Evolutionary conservation across 2,797 vertebrate genomes (phyloP).

Genomic region (Sebastes vulpes): DNA sequence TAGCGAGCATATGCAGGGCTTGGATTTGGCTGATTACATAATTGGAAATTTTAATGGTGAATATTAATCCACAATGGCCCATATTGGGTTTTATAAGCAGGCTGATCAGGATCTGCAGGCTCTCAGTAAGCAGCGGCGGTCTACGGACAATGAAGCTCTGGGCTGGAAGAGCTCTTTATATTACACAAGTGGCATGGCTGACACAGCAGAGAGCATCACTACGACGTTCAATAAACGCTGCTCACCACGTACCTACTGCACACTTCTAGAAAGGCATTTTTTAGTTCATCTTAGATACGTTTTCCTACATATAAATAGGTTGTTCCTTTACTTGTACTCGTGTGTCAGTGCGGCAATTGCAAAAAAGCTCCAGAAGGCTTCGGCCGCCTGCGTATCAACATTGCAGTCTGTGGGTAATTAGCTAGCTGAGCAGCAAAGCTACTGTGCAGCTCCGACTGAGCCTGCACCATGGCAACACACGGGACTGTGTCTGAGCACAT

Average conservation of each 20-base stretch:
- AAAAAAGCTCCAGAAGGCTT: slow-evolving; percentile 44
- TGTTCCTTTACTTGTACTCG: not conserved
- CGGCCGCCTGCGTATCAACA: slow-evolving; percentile 66
- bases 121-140: slow-evolving; percentile 46
- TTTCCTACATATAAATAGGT: slow-evolving; percentile 4
- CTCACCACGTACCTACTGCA: slow-evolving; percentile 3
- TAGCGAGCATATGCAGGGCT: slow-evolving; percentile 76
- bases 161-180: slow-evolving; percentile 50
- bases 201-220: slow-evolving; percentile 44
- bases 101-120: slow-evolving; percentile 78
- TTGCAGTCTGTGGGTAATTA: slow-evolving; percentile 82
- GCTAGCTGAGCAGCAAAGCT: slow-evolving; percentile 77
- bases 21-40: slow-evolving; percentile 87
- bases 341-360: slow-evolving; percentile 21
- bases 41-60: slow-evolving; percentile 86
- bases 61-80: slow-evolving; percentile 84
- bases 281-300: not conserved
- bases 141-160: slow-evolving; percentile 45
- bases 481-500: slow-evolving; percentile 74
- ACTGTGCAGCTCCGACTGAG: slow-evolving; percentile 82
- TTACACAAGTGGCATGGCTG: slow-evolving; percentile 63
- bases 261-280: not conserved
- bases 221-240: not conserved
- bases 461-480: slow-evolving; percentile 86
- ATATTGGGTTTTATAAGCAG: slow-evolving; percentile 80